Conservation (phyloP, 2,888 invertebrate species). For the Drosophila neotestacea region DNA sequence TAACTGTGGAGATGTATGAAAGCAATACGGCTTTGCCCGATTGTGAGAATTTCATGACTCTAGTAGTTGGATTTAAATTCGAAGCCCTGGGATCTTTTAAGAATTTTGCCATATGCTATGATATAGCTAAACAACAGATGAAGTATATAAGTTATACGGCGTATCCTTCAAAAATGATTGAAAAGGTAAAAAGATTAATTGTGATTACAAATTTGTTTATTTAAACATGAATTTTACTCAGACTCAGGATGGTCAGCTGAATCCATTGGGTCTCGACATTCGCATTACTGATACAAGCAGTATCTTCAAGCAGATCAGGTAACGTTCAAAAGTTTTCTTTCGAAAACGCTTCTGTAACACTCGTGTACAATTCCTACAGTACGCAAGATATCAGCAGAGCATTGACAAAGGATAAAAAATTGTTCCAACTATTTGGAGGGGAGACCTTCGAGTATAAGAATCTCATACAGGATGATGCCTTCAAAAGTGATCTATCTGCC, state of each 20-base stretch:
- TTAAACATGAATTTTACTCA: background rate
- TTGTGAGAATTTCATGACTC: constrained; percentile 9
- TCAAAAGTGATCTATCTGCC: background rate
- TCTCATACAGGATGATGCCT: constrained; percentile 4
- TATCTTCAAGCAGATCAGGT: constrained; percentile 6
- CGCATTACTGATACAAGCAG: background rate
- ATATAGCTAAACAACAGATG: background rate
- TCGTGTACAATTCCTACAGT: background rate
- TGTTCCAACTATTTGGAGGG: constrained; percentile 6
- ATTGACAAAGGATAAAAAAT: background rate
- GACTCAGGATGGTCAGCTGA: background rate
- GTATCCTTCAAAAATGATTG: background rate
- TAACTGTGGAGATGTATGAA: background rate
- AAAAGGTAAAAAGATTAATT: background rate
- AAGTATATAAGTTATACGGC: constrained; percentile 9
- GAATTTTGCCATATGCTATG: constrained; percentile 9
- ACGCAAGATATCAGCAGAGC: background rate
- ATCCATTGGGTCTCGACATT: background rate
- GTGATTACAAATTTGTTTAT: background rate
- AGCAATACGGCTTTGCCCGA: background rate
- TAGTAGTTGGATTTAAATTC: constrained; percentile 6
- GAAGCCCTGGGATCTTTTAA: background rate
- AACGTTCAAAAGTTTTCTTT: background rate
- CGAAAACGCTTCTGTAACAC: background rate
- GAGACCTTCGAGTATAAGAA: constrained; percentile 5